phyloP scores from a whole-genome alignment of 2,888 invertebrate species.

The Hymenopus coronatus region DNA sequence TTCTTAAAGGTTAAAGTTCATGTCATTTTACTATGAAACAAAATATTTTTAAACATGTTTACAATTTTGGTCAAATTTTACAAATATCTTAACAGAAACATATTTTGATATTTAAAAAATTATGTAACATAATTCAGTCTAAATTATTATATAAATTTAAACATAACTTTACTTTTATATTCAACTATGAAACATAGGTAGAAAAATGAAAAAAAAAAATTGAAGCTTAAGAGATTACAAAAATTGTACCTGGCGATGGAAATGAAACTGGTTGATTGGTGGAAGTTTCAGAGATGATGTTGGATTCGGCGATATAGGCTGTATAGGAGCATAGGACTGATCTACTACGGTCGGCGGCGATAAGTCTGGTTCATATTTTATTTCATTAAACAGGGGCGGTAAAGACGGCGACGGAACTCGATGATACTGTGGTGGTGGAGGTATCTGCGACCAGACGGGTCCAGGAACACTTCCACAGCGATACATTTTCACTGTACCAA shows the following conservation, averaged over 20 bases:
- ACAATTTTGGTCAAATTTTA: too few relatives aligned
- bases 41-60: too few relatives aligned
- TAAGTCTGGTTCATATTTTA: background rate
- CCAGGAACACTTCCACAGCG: background rate
- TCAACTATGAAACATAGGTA: too few relatives aligned
- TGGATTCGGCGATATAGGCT: background rate
- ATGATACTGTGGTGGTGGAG: background rate
- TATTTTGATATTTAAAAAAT: too few relatives aligned
- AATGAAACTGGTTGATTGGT: background rate
- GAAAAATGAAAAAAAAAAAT: too few relatives aligned
- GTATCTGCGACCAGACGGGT: background rate
- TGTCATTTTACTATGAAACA: too few relatives aligned
- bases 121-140: too few relatives aligned
- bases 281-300: background rate
- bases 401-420: background rate
- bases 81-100: too few relatives aligned
- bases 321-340: background rate
- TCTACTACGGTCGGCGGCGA: background rate
- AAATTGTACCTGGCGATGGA: background rate
- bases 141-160: too few relatives aligned
- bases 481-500: background rate
- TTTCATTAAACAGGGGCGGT: background rate
- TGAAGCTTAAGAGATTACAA: background rate
- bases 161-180: too few relatives aligned
- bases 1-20: too few relatives aligned